Percentiles rank a stretch among this genome's conserved stretches.
These are phyloP conservation scores for Andrena marginata DNA, from an alignment of 2,888 invertebrate species.

Conservation along the genomic window DNA sequence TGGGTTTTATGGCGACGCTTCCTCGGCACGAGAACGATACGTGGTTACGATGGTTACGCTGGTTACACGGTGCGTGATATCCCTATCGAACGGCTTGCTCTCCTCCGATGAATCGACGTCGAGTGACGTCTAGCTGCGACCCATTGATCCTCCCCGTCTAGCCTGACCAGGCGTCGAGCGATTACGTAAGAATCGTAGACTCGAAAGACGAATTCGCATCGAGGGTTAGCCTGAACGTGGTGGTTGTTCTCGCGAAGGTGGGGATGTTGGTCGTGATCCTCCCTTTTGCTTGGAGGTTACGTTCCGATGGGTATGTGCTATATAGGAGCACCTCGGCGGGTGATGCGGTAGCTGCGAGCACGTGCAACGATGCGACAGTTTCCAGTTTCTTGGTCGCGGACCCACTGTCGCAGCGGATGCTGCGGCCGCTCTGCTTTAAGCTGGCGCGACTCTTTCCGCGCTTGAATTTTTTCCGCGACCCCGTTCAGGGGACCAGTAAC, in stretches of 20 bases:
- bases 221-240: background rate
- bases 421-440: conserved; percentile 59
- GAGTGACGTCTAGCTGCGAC: background rate
- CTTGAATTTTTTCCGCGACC: conserved; percentile 45
- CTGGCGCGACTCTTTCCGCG: conserved; percentile 35
- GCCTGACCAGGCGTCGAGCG: conserved; percentile 5
- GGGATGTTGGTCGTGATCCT: too few species aligned
- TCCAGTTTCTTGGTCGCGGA: background rate
- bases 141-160: conserved; percentile 1
- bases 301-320: background rate
- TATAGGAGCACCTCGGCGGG: background rate
- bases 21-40: background rate
- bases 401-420: conserved; percentile 8
- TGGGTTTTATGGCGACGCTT: conserved; percentile 37
- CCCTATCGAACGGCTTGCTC: background rate
- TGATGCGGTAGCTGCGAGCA: background rate
- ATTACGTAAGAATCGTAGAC: conserved; percentile 19
- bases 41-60: background rate
- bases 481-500: background rate
- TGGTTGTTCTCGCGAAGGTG: background rate
- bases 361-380: conserved; percentile 26
- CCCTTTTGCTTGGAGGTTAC: too few species aligned
- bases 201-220: background rate
- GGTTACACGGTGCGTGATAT: background rate
- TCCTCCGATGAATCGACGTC: background rate